Percentiles rank a stretch among this genome's conserved stretches.
These are phyloP conservation scores for Drosophila lacicola DNA, from an alignment of 2,888 invertebrate species.

Conservation along the genomic window DNA sequence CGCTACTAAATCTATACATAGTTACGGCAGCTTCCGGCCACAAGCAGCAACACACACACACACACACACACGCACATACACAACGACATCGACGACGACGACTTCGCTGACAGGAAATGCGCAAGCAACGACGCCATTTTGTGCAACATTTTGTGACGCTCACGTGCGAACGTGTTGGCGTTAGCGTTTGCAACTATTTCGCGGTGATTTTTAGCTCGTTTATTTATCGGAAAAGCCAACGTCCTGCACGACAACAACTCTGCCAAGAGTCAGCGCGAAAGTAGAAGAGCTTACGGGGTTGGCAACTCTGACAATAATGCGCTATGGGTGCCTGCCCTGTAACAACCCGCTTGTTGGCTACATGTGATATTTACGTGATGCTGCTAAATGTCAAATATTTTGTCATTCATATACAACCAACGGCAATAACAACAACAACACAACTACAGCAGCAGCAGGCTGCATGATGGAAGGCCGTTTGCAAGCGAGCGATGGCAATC, in stretches of 20 bases:
- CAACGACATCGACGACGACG: slow-evolving; percentile 30
- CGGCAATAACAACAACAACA: background rate
- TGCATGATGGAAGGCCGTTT: slow-evolving; percentile 10
- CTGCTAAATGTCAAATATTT: slow-evolving; percentile 78
- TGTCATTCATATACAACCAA: slow-evolving; percentile 55
- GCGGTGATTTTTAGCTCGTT: slow-evolving; percentile 76
- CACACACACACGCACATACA: slow-evolving; percentile 9
- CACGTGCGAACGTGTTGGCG: slow-evolving; percentile 41
- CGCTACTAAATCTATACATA: slow-evolving; percentile 58
- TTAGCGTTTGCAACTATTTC: slow-evolving; percentile 56
- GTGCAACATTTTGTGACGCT: slow-evolving; percentile 55
- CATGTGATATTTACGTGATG: slow-evolving; percentile 66
- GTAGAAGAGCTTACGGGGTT: slow-evolving; percentile 1
- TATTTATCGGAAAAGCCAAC: slow-evolving; percentile 51
- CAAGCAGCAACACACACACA: slow-evolving; percentile 27
- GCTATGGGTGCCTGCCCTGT: slow-evolving; percentile 11
- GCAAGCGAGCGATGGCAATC: slow-evolving; percentile 44
- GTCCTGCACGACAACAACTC: slow-evolving; percentile 8
- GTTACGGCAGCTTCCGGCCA: slow-evolving; percentile 52
- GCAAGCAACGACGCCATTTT: slow-evolving; percentile 59
- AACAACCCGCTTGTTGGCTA: slow-evolving; percentile 2
- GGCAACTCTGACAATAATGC: slow-evolving; percentile 27
- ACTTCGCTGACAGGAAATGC: slow-evolving; percentile 56
- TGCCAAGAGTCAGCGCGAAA: slow-evolving; percentile 1
- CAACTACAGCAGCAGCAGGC: background rate